Percentiles rank a stretch among this genome's conserved stretches.
Evolutionary conservation across 2,888 invertebrate species (phyloP).

Genomic region (Palloptera scutellata): DNA sequence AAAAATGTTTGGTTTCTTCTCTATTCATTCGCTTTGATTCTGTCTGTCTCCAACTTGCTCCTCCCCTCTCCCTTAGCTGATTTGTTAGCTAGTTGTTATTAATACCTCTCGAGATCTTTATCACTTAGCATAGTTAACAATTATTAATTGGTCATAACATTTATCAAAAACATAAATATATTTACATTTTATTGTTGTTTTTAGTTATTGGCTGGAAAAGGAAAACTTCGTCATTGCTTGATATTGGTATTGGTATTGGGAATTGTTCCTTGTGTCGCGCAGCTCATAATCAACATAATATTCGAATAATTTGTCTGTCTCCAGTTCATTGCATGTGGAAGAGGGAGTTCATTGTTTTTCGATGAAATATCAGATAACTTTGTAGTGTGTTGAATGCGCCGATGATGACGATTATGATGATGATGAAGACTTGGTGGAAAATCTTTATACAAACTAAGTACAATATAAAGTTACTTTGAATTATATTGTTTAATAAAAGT

Average conservation of each 20-base stretch:
- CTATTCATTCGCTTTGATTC: neutral
- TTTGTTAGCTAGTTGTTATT: slow-evolving; percentile 8
- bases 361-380: slow-evolving; percentile 29
- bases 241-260: slow-evolving; percentile 1
- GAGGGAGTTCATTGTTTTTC: neutral
- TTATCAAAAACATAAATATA: slow-evolving; percentile 39
- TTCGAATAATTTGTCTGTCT: slow-evolving; percentile 25
- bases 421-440: no score
- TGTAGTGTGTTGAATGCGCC: slow-evolving; percentile 18
- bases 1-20: slow-evolving; percentile 11
- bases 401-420: no score
- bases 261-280: neutral
- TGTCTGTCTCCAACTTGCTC: no score
- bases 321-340: slow-evolving; percentile 2
- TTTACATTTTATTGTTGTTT: slow-evolving; percentile 32
- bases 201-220: slow-evolving; percentile 14
- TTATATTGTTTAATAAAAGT: no score
- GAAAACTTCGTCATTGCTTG: no score
- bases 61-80: neutral
- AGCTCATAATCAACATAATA: slow-evolving; percentile 29
- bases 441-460: no score
- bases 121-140: slow-evolving; percentile 37
- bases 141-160: slow-evolving; percentile 49
- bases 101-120: slow-evolving; percentile 27
- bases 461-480: no score